Base-by-base conservation (phyloP, 2,113 vertebrate species). In the Echinops telfairi region DNA sequence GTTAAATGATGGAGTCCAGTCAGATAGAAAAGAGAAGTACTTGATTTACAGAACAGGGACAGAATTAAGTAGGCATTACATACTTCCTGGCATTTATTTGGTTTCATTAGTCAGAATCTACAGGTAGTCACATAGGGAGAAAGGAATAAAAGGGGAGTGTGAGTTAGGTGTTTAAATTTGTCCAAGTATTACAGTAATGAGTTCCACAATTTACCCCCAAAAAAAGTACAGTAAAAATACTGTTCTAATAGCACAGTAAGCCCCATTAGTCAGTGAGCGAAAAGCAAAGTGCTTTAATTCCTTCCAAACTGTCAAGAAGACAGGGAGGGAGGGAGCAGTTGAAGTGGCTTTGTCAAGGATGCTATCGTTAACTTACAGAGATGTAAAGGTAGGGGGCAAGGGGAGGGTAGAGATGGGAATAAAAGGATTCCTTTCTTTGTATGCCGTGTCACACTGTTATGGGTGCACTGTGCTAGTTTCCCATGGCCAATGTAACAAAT, bases 111-210 rank as follows among this genome's bases (percentile, higher is more conserved):
- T 73, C 79, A 88, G 85, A 82, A 88, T 95, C 94, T 86, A 91
- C 85, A 91, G 93, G 79, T 87, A 88, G 93, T 90, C 90, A 95
- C 91, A 87, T 31, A 22, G 88, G 83, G 91, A 94, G 82, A 96
- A 86, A 76, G 40, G 40, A 96, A 94, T 93, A 95, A 92, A 95
- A 93, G 68, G 84, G 70, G 62, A 93, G 94, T 93, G 33, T 93
- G 86, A 96, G 90, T 91, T 89, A 68, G 86, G 88, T 94, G 93
- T 97, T 96, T 94, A 97, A 94, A 95, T 97, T 95, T 96, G 86
- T 88, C 97, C 94, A 95, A 92, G 91, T 94, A 96, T 93, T 95
- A 92, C 70, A 86, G 75, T 94, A 97, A 97, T 90, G 83, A 89
- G 85, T 94, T 95, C 92, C 83, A 97, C 90, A 96, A 94, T 95